Evolutionary conservation across 1,140 invertebrate species (phyloP), one percentile per base, ranked within the genome.

Genomic region (Psix sp.): DNA sequence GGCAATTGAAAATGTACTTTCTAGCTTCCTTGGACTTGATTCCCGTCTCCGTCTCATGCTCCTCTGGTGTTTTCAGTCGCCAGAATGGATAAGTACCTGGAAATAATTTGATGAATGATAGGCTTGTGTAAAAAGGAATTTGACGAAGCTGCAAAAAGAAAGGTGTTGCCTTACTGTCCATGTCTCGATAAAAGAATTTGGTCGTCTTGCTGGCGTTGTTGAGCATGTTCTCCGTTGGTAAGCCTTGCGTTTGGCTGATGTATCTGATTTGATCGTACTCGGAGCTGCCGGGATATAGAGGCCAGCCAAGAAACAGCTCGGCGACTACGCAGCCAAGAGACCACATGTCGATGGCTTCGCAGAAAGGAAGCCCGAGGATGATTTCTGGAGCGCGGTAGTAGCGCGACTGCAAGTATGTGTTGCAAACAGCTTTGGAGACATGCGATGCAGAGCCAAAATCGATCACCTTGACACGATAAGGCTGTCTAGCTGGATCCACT

Each of bases 331-430:
- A 99, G 15, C 98, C 98, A 51, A 99, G 89, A 0, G 98, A 99
- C 98, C 98, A 99, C 98, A 99, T 99, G 87, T 99, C 98, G 77
- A 99, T 99, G 2, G 98, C 96, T 88, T 99, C 98, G 89, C 97
- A 98, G 88, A 99, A 99, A 40, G 97, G 98, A 76, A 99, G 89
- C 67, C 94, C 98, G 39, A 99, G 89, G 82, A 99, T 98, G 79
- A 99, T 99, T 88, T 99, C 98, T 0, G 98, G 98, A 16, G 98
- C 98, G 71, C 98, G 93, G 88, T 99, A 99, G 85, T 99, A 99
- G 82, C 98, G 91, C 71, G 97, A 99, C 89, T 99, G 98, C 60
- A 99, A 90, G 87, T 99, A 99, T 1, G 98, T 99, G 82, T 99
- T 99, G 87, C 97, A 99, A 26, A 99, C 97, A 17, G 98, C 98